Conservation (phyloP, 1,140 invertebrate genomes). For the Megathymus violae region DNA sequence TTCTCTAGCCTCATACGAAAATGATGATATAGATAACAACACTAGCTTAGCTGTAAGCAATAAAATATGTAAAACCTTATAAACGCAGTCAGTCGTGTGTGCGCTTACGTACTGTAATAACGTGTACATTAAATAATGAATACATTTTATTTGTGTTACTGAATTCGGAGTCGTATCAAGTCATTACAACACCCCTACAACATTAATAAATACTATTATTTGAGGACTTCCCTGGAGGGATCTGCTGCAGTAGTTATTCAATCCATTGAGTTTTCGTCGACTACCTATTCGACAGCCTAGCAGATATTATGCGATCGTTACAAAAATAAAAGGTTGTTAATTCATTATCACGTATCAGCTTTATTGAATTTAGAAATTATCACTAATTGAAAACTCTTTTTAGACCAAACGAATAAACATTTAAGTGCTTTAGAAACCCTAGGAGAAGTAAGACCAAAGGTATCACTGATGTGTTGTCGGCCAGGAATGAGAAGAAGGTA, state of each 20-base stretch:
- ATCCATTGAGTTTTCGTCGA: conserved; percentile 33
- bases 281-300: conserved; percentile 45
- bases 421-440: conserved; percentile 35
- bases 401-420: conserved; percentile 44
- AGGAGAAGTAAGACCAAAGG: conserved; percentile 35
- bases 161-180: too few species aligned
- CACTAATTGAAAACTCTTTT: conserved; percentile 33
- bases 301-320: conserved; percentile 41
- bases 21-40: conserved; percentile 34
- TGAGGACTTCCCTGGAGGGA: conserved; percentile 35
- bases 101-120: too few species aligned
- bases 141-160: too few species aligned
- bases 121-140: too few species aligned
- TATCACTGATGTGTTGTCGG: too few species aligned
- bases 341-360: conserved; percentile 39
- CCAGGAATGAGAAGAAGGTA: too few species aligned
- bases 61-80: too few species aligned
- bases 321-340: conserved; percentile 42
- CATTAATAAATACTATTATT: conserved; percentile 45
- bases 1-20: conserved; percentile 34
- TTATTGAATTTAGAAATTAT: conserved; percentile 39
- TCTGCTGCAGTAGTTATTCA: conserved; percentile 34
- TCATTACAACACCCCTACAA: too few species aligned
- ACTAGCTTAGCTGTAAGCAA: too few species aligned
- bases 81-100: too few species aligned